Percentiles rank a stretch among this genome's conserved stretches.
phyloP scores from a whole-genome alignment of 2,797 vertebrate genomes.

The Kryptopterus vitreolus region DNA sequence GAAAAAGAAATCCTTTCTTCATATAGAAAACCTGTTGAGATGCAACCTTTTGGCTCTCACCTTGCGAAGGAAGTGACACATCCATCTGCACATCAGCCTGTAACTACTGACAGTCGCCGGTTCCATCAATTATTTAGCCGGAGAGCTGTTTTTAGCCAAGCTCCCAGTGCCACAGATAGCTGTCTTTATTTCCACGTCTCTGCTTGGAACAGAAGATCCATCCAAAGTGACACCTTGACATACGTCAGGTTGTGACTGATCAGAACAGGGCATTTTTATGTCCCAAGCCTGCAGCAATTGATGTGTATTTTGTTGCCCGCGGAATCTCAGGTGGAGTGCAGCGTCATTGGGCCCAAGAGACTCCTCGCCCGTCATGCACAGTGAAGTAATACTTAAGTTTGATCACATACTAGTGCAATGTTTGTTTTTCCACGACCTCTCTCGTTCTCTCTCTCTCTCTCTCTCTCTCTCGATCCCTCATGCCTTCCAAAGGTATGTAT shows the following conservation, averaged over 20 bases:
- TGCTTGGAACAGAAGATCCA: constrained; percentile 37
- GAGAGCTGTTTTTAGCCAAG: constrained; percentile 25
- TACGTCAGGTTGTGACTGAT: constrained; percentile 31
- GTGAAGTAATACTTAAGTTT: constrained; percentile 60
- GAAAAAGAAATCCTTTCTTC: background rate
- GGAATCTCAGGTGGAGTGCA: constrained; percentile 61
- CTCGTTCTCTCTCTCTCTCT: constrained; percentile 30
- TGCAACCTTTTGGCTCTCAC: background rate
- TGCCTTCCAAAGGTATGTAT: background rate
- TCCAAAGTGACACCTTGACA: constrained; percentile 28
- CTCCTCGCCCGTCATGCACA: constrained; percentile 66
- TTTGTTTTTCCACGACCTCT: constrained; percentile 26
- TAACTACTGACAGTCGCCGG: constrained; percentile 29
- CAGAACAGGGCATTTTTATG: constrained; percentile 18
- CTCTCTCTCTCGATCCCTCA: background rate
- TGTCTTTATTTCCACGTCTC: constrained; percentile 31
- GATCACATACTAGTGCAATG: constrained; percentile 46
- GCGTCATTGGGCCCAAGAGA: constrained; percentile 64
- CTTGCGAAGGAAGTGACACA: constrained; percentile 35
- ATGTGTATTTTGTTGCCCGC: constrained; percentile 47
- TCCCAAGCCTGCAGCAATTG: constrained; percentile 18
- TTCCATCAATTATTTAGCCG: constrained; percentile 38
- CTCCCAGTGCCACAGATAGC: constrained; percentile 6
- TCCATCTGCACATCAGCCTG: constrained; percentile 16
- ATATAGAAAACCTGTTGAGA: constrained; percentile 8